A percentile compares a stretch with the other conserved stretches of the same genome.
phyloP scores from a whole-genome alignment of 2,888 invertebrate genomes.

The Cactoblastis cactorum region DNA sequence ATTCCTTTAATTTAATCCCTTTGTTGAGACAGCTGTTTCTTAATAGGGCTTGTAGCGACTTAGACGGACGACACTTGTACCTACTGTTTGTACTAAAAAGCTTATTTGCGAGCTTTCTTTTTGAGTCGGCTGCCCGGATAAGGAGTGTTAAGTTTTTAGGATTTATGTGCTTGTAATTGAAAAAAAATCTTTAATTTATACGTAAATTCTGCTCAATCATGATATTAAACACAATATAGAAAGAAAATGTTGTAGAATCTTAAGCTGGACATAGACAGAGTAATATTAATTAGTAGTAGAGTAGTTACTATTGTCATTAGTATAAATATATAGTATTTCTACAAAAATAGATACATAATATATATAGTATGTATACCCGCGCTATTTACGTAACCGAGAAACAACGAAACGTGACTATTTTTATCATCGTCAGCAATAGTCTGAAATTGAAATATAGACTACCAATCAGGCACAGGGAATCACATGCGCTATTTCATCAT shows the following conservation, averaged over 20 bases:
- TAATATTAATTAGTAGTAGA: too few species aligned
- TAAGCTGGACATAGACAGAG: too few species aligned
- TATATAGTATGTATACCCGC: background rate
- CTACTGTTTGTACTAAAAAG: slow-evolving; percentile 20
- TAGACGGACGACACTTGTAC: slow-evolving; percentile 43
- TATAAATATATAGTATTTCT: too few species aligned
- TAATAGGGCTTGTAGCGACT: slow-evolving; percentile 42
- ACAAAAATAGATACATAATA: background rate
- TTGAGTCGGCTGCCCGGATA: background rate
- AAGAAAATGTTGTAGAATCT: too few species aligned
- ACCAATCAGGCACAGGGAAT: background rate
- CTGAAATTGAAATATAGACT: background rate
- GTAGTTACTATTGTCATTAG: too few species aligned
- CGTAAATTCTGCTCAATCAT: too few species aligned
- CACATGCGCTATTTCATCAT: background rate
- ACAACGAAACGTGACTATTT: background rate
- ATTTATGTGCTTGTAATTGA: background rate
- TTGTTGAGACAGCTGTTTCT: slow-evolving; percentile 59
- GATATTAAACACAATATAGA: too few species aligned
- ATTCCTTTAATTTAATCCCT: slow-evolving; percentile 60
- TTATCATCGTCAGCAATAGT: background rate
- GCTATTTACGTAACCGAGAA: background rate
- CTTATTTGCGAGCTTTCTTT: slow-evolving; percentile 24
- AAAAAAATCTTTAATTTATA: too few species aligned
- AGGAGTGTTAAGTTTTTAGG: background rate